Evolutionary conservation across 2,797 vertebrate genomes (phyloP).

Genomic region (Nasua narica): DNA sequence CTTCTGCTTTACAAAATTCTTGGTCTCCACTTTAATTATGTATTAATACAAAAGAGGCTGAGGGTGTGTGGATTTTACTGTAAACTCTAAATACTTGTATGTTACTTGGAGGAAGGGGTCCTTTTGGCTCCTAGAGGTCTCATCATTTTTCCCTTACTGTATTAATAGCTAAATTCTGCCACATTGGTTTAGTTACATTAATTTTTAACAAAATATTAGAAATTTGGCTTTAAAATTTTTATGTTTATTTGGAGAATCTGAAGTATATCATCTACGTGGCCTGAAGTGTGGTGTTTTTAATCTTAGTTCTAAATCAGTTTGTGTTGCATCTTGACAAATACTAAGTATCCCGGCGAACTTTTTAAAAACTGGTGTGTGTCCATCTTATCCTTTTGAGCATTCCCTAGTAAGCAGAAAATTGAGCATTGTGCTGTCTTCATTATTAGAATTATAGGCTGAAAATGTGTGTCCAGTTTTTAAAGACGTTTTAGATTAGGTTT

Average conservation of each 20-base stretch:
- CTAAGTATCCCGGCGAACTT: background rate
- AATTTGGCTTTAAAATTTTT: background rate
- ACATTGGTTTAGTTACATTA: background rate
- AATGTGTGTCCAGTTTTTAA: background rate
- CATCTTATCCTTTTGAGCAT: background rate
- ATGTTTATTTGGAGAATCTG: background rate
- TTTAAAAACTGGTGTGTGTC: background rate
- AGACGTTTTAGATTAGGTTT: background rate
- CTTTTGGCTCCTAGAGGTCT: background rate
- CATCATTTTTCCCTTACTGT: background rate
- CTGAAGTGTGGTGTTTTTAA: background rate
- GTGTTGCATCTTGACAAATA: background rate
- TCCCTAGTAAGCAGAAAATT: background rate
- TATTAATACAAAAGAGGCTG: background rate
- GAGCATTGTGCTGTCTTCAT: background rate
- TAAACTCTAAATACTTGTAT: background rate
- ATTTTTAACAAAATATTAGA: background rate
- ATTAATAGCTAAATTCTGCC: background rate
- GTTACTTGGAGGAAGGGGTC: background rate
- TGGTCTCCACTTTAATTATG: background rate
- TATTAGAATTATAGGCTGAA: background rate
- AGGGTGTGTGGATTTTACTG: background rate
- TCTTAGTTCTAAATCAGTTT: background rate
- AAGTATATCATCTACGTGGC: background rate
- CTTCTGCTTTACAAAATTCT: background rate